phyloP scores from a whole-genome alignment of 2,888 invertebrate species.

The Drosophila colorata region DNA sequence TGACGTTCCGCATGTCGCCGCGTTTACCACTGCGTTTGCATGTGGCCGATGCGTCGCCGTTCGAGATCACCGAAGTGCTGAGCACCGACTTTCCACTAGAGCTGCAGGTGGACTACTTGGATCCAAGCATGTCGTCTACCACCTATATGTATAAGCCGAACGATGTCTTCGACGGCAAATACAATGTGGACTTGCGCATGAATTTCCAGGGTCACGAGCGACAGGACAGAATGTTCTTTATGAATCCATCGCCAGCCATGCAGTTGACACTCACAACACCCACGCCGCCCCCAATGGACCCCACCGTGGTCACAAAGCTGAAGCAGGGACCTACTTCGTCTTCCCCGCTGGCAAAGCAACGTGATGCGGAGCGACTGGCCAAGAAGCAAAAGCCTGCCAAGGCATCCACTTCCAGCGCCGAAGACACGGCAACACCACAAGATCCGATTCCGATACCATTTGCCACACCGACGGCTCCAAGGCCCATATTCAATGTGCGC shows the following conservation, averaged over 20 bases:
- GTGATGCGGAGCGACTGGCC: neutral
- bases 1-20: constrained; percentile 60
- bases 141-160: constrained; percentile 58
- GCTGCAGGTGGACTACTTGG: constrained; percentile 49
- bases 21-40: constrained; percentile 60
- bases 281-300: neutral
- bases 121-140: constrained; percentile 58
- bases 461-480: constrained; percentile 6
- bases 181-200: constrained; percentile 54
- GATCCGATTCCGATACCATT: neutral
- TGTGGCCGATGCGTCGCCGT: constrained; percentile 48
- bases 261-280: constrained; percentile 30
- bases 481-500: constrained; percentile 49
- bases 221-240: constrained; percentile 60
- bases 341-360: neutral
- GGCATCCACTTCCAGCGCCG: neutral
- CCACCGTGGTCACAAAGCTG: neutral
- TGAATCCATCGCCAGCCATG: constrained; percentile 52
- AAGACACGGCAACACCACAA: neutral
- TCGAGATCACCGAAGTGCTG: constrained; percentile 60
- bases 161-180: constrained; percentile 46
- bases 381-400: neutral
- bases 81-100: constrained; percentile 51
- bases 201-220: constrained; percentile 58
- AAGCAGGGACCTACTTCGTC: too few species aligned